Evolutionary conservation across 1,140 invertebrate genomes (phyloP), one percentile per base, ranked within the genome.

Genomic region (Cherax quadricarinatus): DNA sequence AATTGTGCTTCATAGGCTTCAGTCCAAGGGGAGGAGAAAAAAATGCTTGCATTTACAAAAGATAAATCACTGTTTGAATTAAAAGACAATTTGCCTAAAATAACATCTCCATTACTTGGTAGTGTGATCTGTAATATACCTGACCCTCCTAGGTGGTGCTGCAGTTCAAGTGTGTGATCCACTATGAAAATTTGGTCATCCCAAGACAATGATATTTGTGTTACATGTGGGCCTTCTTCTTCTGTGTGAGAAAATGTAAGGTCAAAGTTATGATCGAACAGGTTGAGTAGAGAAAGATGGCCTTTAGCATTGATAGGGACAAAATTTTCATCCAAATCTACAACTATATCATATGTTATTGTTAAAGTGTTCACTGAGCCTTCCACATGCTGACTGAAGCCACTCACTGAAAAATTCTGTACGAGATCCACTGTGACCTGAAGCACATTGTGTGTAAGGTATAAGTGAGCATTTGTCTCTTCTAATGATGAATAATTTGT

Each of bases 331-430:
- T 88, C 79, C 86, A 48, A 79, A 70, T 41, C n/a, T 48, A 30
- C 4, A 51, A 81, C 53, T 62, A 80, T 60, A 49, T 81, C 78
- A 60, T 80, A 81, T 4, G 53, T 88, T 14, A 88, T 51, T 7
- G 86, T 79, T n/a, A 88, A 62, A 24, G 86, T 88, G 78, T 88
- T 88, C 48, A 88, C 53, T 3, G 86, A 80, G n/a, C 73, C 86
- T 6, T 88, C 86, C n/a, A 88, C 51, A 48, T 80, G 41, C 57
- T 88, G 86, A 7, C 16, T 80, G 18, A 79, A 79, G 18, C 70
- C 79, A 66, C 60, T 80, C 30, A 57, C 6, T 57, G 57, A 41
- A 60, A 79, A 60, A 51, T 88, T 88, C 3, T 88, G 78, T 5
- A 48, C 53, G 3, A 80, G 21, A 21, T 79, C 51, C 73, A 79